Evolutionary conservation across 1,140 invertebrate species (phyloP).

Genomic region (Listronotus bonariensis): DNA sequence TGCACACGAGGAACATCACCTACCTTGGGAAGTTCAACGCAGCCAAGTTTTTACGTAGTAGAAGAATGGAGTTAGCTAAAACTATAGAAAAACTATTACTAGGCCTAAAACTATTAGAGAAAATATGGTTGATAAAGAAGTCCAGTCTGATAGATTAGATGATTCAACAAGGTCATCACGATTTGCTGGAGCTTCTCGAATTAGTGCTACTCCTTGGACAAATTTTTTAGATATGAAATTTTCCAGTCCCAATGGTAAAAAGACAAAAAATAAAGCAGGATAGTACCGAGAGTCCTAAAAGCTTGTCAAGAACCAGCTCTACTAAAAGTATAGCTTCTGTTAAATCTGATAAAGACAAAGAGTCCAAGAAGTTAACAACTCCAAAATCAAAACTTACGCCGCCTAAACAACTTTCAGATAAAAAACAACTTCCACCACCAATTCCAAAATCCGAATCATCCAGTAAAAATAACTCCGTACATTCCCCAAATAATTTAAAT

Average conservation of each 20-base stretch:
- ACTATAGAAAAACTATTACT: slow-evolving; percentile 67
- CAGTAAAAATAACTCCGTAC: slow-evolving; percentile 55
- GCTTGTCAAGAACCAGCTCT: slow-evolving; percentile 53
- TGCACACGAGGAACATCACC: slow-evolving; percentile 77
- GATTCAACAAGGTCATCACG: slow-evolving; percentile 66
- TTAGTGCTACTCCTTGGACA: slow-evolving; percentile 64
- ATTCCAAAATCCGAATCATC: slow-evolving; percentile 61
- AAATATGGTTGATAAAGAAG: slow-evolving; percentile 64
- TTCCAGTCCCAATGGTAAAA: slow-evolving; percentile 51
- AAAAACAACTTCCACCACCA: slow-evolving; percentile 62
- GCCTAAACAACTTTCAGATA: slow-evolving; percentile 43
- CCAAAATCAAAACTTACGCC: slow-evolving; percentile 45
- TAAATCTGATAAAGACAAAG: slow-evolving; percentile 43
- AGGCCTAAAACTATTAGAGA: slow-evolving; percentile 58
- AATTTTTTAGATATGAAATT: slow-evolving; percentile 67
- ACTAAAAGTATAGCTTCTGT: slow-evolving; percentile 48
- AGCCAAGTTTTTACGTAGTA: slow-evolving; percentile 61
- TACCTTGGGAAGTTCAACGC: slow-evolving; percentile 68
- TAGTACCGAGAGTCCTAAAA: slow-evolving; percentile 50
- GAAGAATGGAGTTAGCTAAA: slow-evolving; percentile 72
- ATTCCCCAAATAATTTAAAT: slow-evolving; percentile 61
- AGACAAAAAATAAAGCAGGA: slow-evolving; percentile 34
- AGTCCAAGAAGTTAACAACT: slow-evolving; percentile 30
- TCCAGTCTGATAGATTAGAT: slow-evolving; percentile 70
- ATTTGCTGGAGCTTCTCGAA: slow-evolving; percentile 62